These are phyloP conservation scores for Clarias platycephalus DNA, from an alignment of 2,797 vertebrate species.

Conservation along the genomic window DNA sequence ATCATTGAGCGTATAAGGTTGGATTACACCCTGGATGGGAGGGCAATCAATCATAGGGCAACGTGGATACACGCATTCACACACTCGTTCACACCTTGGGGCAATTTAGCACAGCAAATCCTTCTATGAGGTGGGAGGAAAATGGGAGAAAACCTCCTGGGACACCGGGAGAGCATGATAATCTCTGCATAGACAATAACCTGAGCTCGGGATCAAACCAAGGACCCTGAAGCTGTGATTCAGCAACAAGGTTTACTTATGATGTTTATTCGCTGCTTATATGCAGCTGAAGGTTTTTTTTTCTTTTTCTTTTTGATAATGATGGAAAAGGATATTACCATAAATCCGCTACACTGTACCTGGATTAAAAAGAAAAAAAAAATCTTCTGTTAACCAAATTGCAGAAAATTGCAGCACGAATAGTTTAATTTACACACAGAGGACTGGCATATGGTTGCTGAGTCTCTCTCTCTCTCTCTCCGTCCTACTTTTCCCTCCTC, in stretches of 20 bases:
- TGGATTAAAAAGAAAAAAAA: background rate
- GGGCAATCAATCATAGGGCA: background rate
- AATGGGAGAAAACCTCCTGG: background rate
- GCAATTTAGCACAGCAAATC: background rate
- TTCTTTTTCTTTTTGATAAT: background rate
- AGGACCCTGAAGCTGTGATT: background rate
- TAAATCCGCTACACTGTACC: background rate
- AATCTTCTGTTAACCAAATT: background rate
- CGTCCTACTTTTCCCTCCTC: background rate
- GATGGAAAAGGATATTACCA: background rate
- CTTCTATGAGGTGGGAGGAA: background rate
- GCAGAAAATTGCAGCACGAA: background rate
- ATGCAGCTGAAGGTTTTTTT: background rate
- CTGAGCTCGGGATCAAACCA: background rate
- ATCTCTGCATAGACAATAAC: background rate
- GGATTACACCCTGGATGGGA: background rate
- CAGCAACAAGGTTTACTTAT: background rate
- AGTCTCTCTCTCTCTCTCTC: background rate
- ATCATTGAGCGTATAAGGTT: too few relatives aligned
- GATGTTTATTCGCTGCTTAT: background rate
- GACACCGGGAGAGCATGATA: background rate
- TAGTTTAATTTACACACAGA: slow-evolving; percentile 7
- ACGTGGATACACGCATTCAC: too few relatives aligned
- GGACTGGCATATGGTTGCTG: background rate
- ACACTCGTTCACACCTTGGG: background rate